Base-by-base conservation (phyloP, 2,888 invertebrate species). In the Orthosia cruda region DNA sequence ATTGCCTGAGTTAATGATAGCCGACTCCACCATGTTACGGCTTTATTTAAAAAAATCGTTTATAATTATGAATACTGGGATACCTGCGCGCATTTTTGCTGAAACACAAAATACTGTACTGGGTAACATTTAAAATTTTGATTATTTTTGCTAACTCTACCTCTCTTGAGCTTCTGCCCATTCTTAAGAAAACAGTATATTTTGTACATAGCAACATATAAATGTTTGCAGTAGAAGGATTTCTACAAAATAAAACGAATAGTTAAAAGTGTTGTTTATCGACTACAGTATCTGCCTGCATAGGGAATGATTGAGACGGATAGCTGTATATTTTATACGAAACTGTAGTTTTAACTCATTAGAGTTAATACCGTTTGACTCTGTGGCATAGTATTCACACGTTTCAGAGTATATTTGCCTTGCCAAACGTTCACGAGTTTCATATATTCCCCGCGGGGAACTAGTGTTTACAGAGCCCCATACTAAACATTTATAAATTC, bases 41-140 rank as follows among this genome's bases (percentile, higher is more conserved):
- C 68, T 74, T 81, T 87, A 87, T 87, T n/a, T 77, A 68, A 74
- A 80, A 74, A 62, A 12, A 1, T 63, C 65, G 26, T 66, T 76
- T 63, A 57, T 69, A 71, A 82, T 85, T 85, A 81, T 62, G 81
- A 12, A 26, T 26, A 26, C 26, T 26, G 3, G 26, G 26, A 69
- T 63, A 83, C 62, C 73, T 65, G 61, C 47, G 55, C 16, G 49
- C 47, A 12, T 64, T 78, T 82, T 65, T 50, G 61, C 20, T 66
- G 57, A 49, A 81, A 62, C 66, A 58, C 64, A 78, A 65, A 83
- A 71, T 54, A 47, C 55, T 57, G 58, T 65, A 32, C 58, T 16
- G n/a, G 18, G n/a, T 18, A 66, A 52, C 54, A 68, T 71, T 83
- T 73, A 47, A 40, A 85, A 77, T 77, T 74, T 47, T 59, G 50